phyloP scores from a whole-genome alignment of 2,113 vertebrate species.

The Gasterosteus aculeatus region DNA sequence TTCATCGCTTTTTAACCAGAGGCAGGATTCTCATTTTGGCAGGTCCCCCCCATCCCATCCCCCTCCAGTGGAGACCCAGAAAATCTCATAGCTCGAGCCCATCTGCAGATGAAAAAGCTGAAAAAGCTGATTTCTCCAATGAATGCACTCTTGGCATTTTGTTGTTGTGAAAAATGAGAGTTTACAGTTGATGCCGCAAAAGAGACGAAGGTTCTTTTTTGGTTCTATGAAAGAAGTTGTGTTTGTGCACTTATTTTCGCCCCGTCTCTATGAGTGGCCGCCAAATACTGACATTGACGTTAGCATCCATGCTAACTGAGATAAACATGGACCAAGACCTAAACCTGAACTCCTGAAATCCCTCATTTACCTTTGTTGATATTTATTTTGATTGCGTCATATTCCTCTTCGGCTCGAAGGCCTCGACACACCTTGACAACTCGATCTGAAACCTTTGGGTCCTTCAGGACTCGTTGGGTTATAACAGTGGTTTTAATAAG shows the following conservation, averaged over 20 bases:
- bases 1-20: conserved; percentile 64
- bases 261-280: too few relatives aligned
- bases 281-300: not conserved
- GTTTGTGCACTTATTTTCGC: not conserved
- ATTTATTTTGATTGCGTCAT: not conserved
- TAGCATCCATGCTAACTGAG: not conserved
- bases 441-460: conserved; percentile 21
- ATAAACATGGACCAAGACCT: not conserved
- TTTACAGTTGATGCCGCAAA: conserved; percentile 51
- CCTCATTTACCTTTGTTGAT: too few relatives aligned
- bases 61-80: conserved; percentile 40
- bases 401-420: conserved; percentile 1
- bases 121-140: conserved; percentile 41
- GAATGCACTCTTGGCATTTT: conserved; percentile 37
- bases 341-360: too few relatives aligned
- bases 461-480: too few relatives aligned
- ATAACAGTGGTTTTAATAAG: too few relatives aligned
- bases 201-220: conserved; percentile 29
- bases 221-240: conserved; percentile 22
- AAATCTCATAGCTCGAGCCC: conserved; percentile 49
- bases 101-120: conserved; percentile 37
- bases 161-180: conserved; percentile 5
- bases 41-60: conserved; percentile 40
- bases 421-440: conserved; percentile 13
- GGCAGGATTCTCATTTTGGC: conserved; percentile 63